Evolutionary conservation across 2,113 vertebrate species (phyloP).

Genomic region (Thamnaconus septentrionalis): DNA sequence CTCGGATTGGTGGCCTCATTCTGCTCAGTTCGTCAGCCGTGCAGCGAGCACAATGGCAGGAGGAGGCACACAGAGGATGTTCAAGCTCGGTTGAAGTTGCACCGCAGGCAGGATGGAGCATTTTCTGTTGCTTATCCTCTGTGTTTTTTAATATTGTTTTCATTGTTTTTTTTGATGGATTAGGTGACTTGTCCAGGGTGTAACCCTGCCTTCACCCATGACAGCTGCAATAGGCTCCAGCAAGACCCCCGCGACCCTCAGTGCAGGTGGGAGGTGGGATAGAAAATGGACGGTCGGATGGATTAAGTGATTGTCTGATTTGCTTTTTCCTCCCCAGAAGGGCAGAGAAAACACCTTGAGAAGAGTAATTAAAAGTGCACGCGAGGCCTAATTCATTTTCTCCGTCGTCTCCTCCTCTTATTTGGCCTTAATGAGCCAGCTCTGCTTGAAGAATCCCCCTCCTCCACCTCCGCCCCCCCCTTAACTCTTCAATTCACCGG

Average conservation of each 20-base stretch:
- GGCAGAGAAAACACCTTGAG: conserved; percentile 70
- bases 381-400: conserved; percentile 59
- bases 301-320: conserved; percentile 51
- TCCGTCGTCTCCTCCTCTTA: conserved; percentile 55
- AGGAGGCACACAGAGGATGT: conserved; percentile 18
- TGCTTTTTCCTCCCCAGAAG: conserved; percentile 50
- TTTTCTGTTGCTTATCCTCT: conserved; percentile 9
- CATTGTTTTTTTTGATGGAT: conserved; percentile 36
- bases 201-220: no score
- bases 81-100: conserved; percentile 55
- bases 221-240: no score
- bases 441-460: conserved; percentile 58
- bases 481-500: conserved; percentile 55
- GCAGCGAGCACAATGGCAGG: conserved; percentile 15
- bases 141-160: conserved; percentile 2
- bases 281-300: conserved; percentile 42
- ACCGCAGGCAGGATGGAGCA: conserved; percentile 35
- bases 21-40: conserved; percentile 45
- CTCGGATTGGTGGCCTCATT: conserved; percentile 52
- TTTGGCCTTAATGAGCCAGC: conserved; percentile 64
- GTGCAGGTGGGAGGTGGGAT: no score
- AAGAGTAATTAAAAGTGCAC: conserved; percentile 66
- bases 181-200: neutral
- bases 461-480: conserved; percentile 44
- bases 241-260: no score